Percentiles rank a stretch among this genome's conserved stretches.
These are phyloP conservation scores for Dascillus cervinus DNA, from an alignment of 2,888 invertebrate species.

Conservation along the genomic window DNA sequence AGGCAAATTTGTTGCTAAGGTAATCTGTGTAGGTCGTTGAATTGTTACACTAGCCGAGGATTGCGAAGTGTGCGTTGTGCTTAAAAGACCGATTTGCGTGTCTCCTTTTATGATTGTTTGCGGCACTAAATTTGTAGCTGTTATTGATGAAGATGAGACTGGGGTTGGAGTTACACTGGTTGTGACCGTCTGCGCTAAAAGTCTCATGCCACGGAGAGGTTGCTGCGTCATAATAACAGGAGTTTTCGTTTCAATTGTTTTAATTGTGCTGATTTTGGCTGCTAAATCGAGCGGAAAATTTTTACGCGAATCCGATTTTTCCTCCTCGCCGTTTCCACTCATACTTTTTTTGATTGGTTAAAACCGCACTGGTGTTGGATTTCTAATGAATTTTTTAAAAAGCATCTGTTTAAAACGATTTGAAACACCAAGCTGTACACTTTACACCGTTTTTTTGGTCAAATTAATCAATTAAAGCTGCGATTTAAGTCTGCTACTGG, in stretches of 20 bases:
- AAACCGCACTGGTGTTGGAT: too few relatives aligned
- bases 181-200: slow-evolving; percentile 35
- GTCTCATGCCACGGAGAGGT: slow-evolving; percentile 37
- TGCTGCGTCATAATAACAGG: slow-evolving; percentile 38
- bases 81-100: slow-evolving; percentile 15
- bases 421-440: too few relatives aligned
- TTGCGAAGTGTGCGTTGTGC: slow-evolving; percentile 21
- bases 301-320: slow-evolving; percentile 49
- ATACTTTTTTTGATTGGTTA: slow-evolving; percentile 30
- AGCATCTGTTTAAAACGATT: slow-evolving; percentile 2
- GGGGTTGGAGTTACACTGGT: slow-evolving; percentile 30
- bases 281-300: slow-evolving; percentile 48
- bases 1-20: slow-evolving; percentile 33
- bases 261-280: slow-evolving; percentile 46
- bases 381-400: neutral
- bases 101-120: slow-evolving; percentile 49
- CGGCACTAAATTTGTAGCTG: slow-evolving; percentile 42
- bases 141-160: slow-evolving; percentile 36
- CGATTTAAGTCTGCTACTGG: too few relatives aligned
- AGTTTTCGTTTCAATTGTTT: slow-evolving; percentile 41
- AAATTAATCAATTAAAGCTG: too few relatives aligned
- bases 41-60: slow-evolving; percentile 28
- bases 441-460: too few relatives aligned
- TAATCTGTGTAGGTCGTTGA: slow-evolving; percentile 38
- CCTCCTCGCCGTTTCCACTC: slow-evolving; percentile 45